These are phyloP conservation scores for Orthonevra nobilis DNA, from an alignment of 2,888 invertebrate genomes.

Conservation along the genomic window DNA sequence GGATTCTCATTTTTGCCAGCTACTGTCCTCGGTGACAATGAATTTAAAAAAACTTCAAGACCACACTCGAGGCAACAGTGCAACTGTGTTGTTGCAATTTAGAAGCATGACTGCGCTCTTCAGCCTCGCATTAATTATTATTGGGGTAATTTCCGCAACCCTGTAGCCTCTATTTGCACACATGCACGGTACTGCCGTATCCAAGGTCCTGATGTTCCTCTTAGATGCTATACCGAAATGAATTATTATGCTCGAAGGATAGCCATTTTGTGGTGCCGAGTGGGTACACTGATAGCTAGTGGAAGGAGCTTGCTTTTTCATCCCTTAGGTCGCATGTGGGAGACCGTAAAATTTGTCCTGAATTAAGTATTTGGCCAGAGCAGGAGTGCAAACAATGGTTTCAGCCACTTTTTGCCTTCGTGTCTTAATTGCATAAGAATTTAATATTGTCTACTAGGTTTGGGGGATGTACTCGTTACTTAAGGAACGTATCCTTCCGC, in stretches of 20 bases:
- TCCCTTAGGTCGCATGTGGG: slow-evolving; percentile 8
- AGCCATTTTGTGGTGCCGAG: slow-evolving; percentile 11
- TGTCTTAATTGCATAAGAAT: slow-evolving; percentile 33
- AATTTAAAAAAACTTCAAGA: slow-evolving; percentile 47
- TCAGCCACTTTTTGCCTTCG: not conserved
- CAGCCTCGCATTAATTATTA: slow-evolving; percentile 59
- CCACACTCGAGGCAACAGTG: slow-evolving; percentile 5
- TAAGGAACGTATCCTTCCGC: too few species aligned
- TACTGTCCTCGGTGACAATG: slow-evolving; percentile 24
- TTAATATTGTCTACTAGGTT: slow-evolving; percentile 6
- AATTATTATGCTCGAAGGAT: slow-evolving; percentile 29
- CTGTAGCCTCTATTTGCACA: not conserved
- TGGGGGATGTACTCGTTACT: too few species aligned
- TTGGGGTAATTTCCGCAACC: slow-evolving; percentile 34
- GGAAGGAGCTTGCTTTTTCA: not conserved
- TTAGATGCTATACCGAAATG: slow-evolving; percentile 20
- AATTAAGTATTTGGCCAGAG: slow-evolving; percentile 19
- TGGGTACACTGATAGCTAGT: not conserved
- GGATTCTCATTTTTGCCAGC: not conserved
- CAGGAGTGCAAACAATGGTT: not conserved
- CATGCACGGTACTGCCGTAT: not conserved
- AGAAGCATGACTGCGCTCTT: slow-evolving; percentile 23
- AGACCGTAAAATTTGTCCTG: slow-evolving; percentile 24
- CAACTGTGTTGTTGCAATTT: slow-evolving; percentile 34
- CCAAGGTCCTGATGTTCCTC: not conserved